Base-by-base conservation (phyloP, 1,140 invertebrate genomes). In the Aphis craccivora region DNA sequence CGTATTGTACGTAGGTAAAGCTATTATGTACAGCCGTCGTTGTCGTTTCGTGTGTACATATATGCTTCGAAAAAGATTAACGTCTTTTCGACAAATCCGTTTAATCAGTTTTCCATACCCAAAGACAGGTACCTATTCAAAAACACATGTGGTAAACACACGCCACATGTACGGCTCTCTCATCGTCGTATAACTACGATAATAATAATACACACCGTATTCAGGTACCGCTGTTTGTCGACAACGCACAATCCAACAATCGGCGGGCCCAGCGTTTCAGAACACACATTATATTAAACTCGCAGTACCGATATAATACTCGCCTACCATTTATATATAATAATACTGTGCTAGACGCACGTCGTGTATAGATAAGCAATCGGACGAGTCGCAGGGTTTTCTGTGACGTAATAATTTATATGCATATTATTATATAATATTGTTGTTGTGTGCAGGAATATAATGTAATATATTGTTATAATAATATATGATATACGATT, bases 81-180 rank as follows among this genome's bases (percentile, higher is more conserved):
- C 83, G 83, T 86, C 83, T 40, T 86, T 86, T 86, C 83, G 11
- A 86, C 83, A 40, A 43, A 86, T 86, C 83, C 83, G 40, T 86
- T 86, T 25, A 86, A 86, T 43, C 83, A 30, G 83, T 86, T 86
- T 86, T 86, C 37, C 40, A 23, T 86, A 40, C 8, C 23, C 37
- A 40, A 23, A 86, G 83, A 86, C 83, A 25, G 83, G 83, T 86
- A n/a, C n/a, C n/a, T n/a, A 86, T 86, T 43, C 83, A 86, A 86
- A 23, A 86, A 86, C 83, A 86, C 60, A 76, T 18, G 60, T n/a
- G 60, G 60, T n/a, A n/a, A 76, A 76, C 60, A 76, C n/a, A 76
- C n/a, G 30, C n/a, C 30, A 35, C n/a, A 76, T 76, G n/a, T n/a
- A 76, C 60, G 37, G 8, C 81, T 35, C 37, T 35, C 37, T 83